Evolutionary conservation across 2,888 invertebrate genomes (phyloP).

Genomic region (Phrixothrix hirtus): DNA sequence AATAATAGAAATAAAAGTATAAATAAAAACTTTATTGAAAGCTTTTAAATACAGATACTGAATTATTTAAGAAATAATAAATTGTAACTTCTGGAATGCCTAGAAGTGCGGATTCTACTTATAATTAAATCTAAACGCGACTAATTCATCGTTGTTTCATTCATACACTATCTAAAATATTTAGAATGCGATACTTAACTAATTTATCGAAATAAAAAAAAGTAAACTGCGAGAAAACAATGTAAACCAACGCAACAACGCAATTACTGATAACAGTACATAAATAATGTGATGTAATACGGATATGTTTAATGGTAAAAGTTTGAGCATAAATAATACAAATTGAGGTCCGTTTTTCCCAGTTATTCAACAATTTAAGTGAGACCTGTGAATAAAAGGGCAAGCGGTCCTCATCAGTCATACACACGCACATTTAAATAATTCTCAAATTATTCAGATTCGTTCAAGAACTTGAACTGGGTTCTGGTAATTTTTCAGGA

Average conservation of each 20-base stretch:
- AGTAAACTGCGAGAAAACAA: constrained; percentile 13
- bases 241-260: constrained; percentile 15
- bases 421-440: constrained; percentile 25
- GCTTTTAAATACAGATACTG: constrained; percentile 49
- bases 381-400: constrained; percentile 47
- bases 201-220: constrained; percentile 6
- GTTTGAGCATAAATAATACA: constrained; percentile 32
- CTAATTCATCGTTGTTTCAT: constrained; percentile 25
- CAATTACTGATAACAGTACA: constrained; percentile 16
- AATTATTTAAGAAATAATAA: constrained; percentile 38
- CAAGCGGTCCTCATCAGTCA: constrained; percentile 51
- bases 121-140: constrained; percentile 26
- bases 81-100: constrained; percentile 37
- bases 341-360: constrained; percentile 48
- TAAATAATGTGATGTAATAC: constrained; percentile 11
- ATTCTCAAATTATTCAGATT: constrained; percentile 21
- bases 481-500: constrained; percentile 41
- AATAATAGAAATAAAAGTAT: too few relatives aligned
- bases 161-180: constrained; percentile 22
- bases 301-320: constrained; percentile 11
- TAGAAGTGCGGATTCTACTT: constrained; percentile 31
- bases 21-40: constrained; percentile 55
- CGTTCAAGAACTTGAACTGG: constrained; percentile 49
- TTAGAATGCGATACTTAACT: constrained; percentile 16
- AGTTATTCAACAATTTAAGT: constrained; percentile 49